Evolutionary conservation across 2,797 vertebrate species (phyloP), one percentile per base, ranked within the genome.

Genomic region (Remorina albescens): DNA sequence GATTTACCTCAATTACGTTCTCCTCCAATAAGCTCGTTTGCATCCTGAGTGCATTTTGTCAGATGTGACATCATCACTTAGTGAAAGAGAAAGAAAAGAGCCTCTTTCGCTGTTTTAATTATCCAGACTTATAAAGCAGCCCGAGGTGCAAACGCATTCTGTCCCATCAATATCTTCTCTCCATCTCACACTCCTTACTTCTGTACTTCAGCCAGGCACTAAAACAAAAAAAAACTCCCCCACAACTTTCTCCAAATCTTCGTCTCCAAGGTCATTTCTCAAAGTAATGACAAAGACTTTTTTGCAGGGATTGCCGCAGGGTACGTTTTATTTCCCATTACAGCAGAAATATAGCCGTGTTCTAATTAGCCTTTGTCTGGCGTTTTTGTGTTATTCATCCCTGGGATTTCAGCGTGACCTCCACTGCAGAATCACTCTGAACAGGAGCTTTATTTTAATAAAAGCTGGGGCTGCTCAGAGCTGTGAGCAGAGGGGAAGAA

Each of bases 301-400:
- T 57, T 61, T 3, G 1, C 75, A n/a, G 37, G 30, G 37, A 51
- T 66, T 11, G 78, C 81, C 74, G 42, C 41, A 13, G 64, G 81
- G 69, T 37, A 4, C 1, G 76, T 89, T 87, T 82, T 88, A 84
- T 86, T 86, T 79, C 79, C 84, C 60, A 75, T 87, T 91, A 65
- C 74, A 68, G 69, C 60, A 87, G 87, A 71, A 91, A 81, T 86
- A 86, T 86, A 47, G 71, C 34, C 36, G 41, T 65, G 76, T 78
- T 76, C 64, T 87, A 80, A 91, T 92, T 76, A 85, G 81, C 77
- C 86, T 91, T 88, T 88, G 87, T 91, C 88, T 90, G 76, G 59
- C 53, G 76, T 53, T 25, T 66, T 50, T 25, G 21, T 71, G 60
- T 81, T 89, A 75, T 85, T 86, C 74, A 72, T 82, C 85, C 51